phyloP scores from a whole-genome alignment of 1,140 invertebrate genomes.

The Propsilocerus akamusi region DNA sequence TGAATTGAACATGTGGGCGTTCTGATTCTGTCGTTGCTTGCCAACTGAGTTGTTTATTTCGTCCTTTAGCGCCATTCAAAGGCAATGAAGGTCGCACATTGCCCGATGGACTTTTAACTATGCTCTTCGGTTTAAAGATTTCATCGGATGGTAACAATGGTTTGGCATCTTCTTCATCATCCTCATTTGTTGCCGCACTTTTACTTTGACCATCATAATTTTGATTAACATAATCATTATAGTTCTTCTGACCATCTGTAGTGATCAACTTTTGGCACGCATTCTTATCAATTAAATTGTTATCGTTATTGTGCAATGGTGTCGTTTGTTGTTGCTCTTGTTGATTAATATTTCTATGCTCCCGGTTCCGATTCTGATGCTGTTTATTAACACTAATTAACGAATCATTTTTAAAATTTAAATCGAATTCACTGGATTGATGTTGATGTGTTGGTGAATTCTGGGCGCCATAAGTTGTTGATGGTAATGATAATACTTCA shows the following conservation, averaged over 20 bases:
- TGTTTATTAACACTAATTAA: background rate
- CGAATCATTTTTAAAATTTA: constrained; percentile 3
- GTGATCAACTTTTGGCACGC: background rate
- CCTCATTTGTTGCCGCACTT: background rate
- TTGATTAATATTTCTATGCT: background rate
- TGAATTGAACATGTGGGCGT: background rate
- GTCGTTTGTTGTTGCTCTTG: background rate
- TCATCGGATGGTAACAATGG: background rate
- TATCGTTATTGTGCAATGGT: background rate
- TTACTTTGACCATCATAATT: background rate
- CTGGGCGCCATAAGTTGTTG: background rate
- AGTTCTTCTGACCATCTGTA: background rate
- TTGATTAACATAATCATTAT: constrained; percentile 7
- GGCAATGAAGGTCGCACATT: constrained; percentile 4
- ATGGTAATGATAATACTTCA: constrained; percentile 1
- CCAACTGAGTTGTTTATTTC: background rate
- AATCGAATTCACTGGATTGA: background rate
- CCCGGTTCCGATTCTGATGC: background rate
- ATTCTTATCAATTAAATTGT: background rate
- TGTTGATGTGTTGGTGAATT: too few species aligned
- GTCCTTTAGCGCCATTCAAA: background rate
- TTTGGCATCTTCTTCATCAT: background rate
- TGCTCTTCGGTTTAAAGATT: constrained; percentile 9
- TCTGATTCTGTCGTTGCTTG: background rate
- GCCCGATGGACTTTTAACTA: constrained; percentile 12